Conservation (phyloP, 2,797 vertebrate species). For the Gambusia yucatana region DNA sequence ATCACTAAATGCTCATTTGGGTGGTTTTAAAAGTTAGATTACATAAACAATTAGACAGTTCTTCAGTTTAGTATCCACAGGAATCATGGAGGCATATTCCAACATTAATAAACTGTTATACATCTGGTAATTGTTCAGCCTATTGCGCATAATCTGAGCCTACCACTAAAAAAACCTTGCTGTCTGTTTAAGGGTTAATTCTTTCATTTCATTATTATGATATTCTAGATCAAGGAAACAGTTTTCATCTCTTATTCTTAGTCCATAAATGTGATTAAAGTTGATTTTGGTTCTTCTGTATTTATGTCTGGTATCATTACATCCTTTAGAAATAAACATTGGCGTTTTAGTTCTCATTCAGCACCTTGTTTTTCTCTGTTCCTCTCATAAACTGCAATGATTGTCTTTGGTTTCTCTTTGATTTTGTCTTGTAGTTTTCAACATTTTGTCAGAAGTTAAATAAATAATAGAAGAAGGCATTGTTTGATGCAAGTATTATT, state of each 20-base stretch:
- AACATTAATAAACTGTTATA: not conserved
- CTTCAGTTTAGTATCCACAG: not conserved
- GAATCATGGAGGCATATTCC: not conserved
- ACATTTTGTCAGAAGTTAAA: not conserved
- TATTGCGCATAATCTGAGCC: not conserved
- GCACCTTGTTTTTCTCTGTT: not conserved
- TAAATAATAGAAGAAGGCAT: not conserved
- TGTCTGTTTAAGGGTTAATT: not conserved
- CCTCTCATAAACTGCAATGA: not conserved
- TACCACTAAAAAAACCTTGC: not conserved
- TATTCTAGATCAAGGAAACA: not conserved
- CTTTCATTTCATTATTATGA: not conserved
- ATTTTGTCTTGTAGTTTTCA: not conserved
- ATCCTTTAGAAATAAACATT: not conserved
- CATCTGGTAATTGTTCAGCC: no score
- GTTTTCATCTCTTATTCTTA: not conserved
- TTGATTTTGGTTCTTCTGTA: not conserved
- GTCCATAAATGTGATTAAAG: not conserved
- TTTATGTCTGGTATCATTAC: not conserved
- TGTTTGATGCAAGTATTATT: not conserved
- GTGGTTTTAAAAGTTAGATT: not conserved
- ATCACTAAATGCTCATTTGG: not conserved
- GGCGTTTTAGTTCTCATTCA: not conserved
- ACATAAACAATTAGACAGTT: not conserved
- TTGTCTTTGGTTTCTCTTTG: not conserved